Evolutionary conservation across 1,140 invertebrate species (phyloP), one percentile per base, ranked within the genome.

Genomic region (Macrosteles quadrilineatus): DNA sequence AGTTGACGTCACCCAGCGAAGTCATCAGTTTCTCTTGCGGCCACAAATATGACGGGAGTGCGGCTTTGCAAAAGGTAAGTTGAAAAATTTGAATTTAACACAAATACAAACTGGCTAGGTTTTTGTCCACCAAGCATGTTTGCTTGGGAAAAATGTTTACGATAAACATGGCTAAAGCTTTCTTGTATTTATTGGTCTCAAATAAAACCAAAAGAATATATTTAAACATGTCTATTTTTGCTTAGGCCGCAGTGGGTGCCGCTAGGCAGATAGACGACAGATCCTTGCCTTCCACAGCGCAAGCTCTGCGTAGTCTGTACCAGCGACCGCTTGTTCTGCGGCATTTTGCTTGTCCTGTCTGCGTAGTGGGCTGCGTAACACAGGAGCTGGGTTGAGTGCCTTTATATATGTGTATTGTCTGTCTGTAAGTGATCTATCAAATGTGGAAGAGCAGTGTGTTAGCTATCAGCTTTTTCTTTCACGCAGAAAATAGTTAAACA

Each of bases 261-360:
- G 68, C 68, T 2, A 12, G 55, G 14, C 17, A n/a, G 1, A 30
- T 69, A n/a, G 63, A 66, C 31, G 63, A 66, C 32, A 27, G 55
- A 14, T 69, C 67, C 1, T 31, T 69, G 30, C 67, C 67, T n/a
- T 32, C n/a, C n/a, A 69, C 67, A 4, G 67, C 67, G 47, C 67
- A 69, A n/a, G 67, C 68, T 1, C 32, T 63, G n/a, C 53, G 30
- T 29, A 43, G 21, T 47, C 23, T 69, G 32, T 69, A 45, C 27
- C 68, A 69, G 27, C 68, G 59, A 36, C 55, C 68, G 19, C 68
- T 59, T 14, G 30, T 69, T 27, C 30, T 69, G 29, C 57, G 68
- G 12, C 68, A 69, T n/a, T 69, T 69, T 69, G 68, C 68, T 6
- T 69, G 68, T 30, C 68, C 68, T 3, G 59, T 55, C 12, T 69